A percentile compares a stretch with the other conserved stretches of the same genome.
Evolutionary conservation across 2,113 vertebrate genomes (phyloP).

Genomic region (Nematolebias whitei): DNA sequence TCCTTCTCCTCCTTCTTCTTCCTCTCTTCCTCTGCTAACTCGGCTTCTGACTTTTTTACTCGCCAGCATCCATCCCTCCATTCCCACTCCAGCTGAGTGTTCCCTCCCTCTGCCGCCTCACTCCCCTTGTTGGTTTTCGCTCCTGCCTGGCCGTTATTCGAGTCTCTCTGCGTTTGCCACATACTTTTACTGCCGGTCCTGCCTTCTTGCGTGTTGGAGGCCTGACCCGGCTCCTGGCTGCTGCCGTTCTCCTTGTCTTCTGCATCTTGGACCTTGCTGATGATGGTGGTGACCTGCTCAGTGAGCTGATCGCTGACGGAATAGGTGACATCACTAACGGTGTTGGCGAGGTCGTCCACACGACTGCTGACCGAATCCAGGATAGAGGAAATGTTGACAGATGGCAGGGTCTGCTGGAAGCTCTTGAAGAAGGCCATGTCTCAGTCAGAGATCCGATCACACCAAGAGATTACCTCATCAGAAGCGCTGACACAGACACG

Average conservation of each 20-base stretch:
- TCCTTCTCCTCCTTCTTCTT: conserved; percentile 63
- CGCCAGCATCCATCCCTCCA: conserved; percentile 76
- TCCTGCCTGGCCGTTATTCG: conserved; percentile 15
- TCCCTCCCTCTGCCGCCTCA: conserved; percentile 27
- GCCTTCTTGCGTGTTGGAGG: conserved; percentile 25
- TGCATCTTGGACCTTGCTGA: conserved; percentile 82
- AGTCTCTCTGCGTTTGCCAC: conserved; percentile 48
- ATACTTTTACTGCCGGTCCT: conserved; percentile 45
- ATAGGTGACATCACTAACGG: conserved; percentile 86
- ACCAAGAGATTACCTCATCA: conserved; percentile 58
- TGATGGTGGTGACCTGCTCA: conserved; percentile 89
- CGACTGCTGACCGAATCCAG: conserved; percentile 87
- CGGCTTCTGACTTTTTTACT: conserved; percentile 67
- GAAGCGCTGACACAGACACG: conserved; percentile 60
- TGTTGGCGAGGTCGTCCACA: conserved; percentile 87
- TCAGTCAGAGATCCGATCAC: conserved; percentile 30
- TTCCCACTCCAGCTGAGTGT: conserved; percentile 66
- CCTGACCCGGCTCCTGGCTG: conserved; percentile 35
- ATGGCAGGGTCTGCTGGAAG: conserved; percentile 90
- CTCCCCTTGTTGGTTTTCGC: conserved; percentile 39
- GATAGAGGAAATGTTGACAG: conserved; percentile 87
- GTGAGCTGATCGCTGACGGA: conserved; percentile 89
- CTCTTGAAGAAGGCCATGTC: conserved; percentile 93
- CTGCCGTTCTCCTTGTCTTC: conserved; percentile 59
- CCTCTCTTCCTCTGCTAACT: conserved; percentile 68